Base-by-base conservation (phyloP, 2,797 vertebrate genomes). In the Cichlasoma orientale region DNA sequence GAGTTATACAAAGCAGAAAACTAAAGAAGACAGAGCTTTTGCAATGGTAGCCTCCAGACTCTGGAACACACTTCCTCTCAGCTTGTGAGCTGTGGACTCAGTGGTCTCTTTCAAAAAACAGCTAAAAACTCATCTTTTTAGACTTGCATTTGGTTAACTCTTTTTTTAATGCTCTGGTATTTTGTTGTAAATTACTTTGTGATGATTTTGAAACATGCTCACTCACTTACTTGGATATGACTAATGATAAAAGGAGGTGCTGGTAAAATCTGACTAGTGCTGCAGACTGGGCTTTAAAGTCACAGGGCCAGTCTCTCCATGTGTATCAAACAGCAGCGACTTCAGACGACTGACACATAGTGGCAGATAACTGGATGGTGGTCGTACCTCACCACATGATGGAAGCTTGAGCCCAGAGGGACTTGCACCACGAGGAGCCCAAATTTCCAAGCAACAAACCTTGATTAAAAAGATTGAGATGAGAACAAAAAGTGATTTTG, bases 251-350 rank as follows among this genome's bases (percentile, higher is more conserved):
- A 98, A 0, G 96, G 93, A 14, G 97, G 96, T 0, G 96, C 97
- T 1, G 97, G 97, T 77, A 97, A 90, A 25, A 81, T 2, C 19
- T 66, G 13, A 14, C 58, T 38, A 6, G 79, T 47, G 54, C 96
- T 95, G 89, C 98, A 99, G 44, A 98, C 47, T 0, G 95, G 93
- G 90, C 90, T 90, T 96, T 96, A 57, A 97, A 97, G 10, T 93
- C 86, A 59, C 98, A 99, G 7, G 98, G 97, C 97, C 96, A 97
- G 23, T 97, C 95, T 0, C 29, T 92, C 98, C 98, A 98, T 8
- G 97, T 97, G 0, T 98, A 98, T 31, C 97, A 96, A 56, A 99
- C 52, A 38, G 90, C 96, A 44, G 72, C 56, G 12, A 92, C 89
- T 25, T 66, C 8, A 2, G 63, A 13, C 1, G 73, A 41, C 0